Conservation (phyloP, 2,797 vertebrate species). For the Merluccius polli region DNA sequence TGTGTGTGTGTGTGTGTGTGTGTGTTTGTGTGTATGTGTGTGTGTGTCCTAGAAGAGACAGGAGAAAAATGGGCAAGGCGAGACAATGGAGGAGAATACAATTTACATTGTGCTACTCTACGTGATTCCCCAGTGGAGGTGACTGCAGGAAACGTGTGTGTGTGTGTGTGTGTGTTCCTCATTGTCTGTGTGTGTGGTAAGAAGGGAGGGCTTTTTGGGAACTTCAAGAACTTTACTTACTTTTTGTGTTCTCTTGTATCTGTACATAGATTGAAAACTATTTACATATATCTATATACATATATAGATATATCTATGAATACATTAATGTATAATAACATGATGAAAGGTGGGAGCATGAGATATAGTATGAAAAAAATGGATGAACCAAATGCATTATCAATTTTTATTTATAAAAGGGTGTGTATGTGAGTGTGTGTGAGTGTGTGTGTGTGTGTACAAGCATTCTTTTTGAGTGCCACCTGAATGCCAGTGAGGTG, state of each 20-base stretch:
- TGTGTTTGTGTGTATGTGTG: slow-evolving; percentile 7
- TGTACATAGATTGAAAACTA: neutral
- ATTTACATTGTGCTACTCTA: slow-evolving; percentile 61
- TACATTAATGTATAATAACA: too few species aligned
- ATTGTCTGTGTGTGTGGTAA: neutral
- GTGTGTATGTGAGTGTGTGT: too few species aligned
- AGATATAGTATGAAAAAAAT: too few species aligned
- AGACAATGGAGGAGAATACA: slow-evolving; percentile 62
- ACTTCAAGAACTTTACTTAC: too few species aligned
- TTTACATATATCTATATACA: neutral
- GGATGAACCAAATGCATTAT: too few species aligned
- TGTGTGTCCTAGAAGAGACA: slow-evolving; percentile 34
- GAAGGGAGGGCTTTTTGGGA: neutral
- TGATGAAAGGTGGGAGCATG: too few species aligned
- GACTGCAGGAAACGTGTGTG: slow-evolving; percentile 31
- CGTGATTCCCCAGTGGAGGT: slow-evolving; percentile 42
- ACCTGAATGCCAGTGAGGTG: too few species aligned
- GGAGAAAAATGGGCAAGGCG: slow-evolving; percentile 63
- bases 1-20: slow-evolving; percentile 12
- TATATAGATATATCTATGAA: too few species aligned
- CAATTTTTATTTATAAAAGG: neutral
- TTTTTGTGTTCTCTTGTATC: neutral
- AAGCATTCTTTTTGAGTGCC: too few species aligned
- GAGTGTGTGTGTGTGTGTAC: too few species aligned
- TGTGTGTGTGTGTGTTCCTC: neutral